phyloP scores from a whole-genome alignment of 2,113 vertebrate species.

The Cyphomyrus plagiostoma region DNA sequence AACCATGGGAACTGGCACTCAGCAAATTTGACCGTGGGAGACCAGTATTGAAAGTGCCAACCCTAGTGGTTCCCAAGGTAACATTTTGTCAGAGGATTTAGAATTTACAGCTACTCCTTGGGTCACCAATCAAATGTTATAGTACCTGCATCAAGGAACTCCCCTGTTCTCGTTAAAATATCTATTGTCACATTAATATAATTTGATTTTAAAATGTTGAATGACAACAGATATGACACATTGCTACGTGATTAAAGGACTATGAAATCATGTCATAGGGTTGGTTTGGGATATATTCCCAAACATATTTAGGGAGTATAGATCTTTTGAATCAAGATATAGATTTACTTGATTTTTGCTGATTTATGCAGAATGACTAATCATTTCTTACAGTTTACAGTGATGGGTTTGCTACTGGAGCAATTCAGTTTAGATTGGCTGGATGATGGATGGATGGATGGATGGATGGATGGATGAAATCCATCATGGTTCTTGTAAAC shows the following conservation, averaged over 20 bases:
- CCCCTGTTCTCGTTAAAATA: background rate
- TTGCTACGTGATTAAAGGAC: background rate
- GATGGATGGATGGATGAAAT: background rate
- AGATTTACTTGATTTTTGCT: background rate
- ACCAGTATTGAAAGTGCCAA: background rate
- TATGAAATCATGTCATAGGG: background rate
- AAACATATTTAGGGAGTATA: background rate
- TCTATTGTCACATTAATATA: background rate
- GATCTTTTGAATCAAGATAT: background rate
- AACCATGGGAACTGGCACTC: background rate
- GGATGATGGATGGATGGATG: background rate
- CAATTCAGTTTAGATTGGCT: background rate
- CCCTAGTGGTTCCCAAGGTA: background rate
- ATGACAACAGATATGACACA: background rate
- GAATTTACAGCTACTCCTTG: background rate
- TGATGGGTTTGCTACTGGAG: background rate
- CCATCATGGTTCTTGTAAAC: background rate
- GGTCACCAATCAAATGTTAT: background rate
- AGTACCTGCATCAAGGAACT: background rate
- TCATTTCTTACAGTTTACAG: background rate
- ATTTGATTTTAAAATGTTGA: background rate
- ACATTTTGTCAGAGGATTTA: background rate
- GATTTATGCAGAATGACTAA: background rate
- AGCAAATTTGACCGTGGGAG: background rate
- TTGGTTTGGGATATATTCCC: background rate